These are phyloP conservation scores for Eptesicus fuscus DNA, from an alignment of 2,113 vertebrate species.

Conservation along the genomic window DNA sequence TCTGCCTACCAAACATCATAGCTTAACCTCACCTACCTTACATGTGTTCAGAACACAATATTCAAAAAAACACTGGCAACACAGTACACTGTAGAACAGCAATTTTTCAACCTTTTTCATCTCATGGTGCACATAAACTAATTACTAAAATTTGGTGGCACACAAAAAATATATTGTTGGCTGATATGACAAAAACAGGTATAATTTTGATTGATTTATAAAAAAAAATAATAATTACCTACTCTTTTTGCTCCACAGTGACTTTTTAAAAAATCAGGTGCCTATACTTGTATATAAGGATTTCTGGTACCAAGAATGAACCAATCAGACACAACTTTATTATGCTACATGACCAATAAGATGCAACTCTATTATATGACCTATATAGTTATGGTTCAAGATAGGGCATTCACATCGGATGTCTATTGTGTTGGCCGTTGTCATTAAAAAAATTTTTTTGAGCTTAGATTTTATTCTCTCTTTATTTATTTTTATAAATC, in stretches of 20 bases:
- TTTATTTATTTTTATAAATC: too few relatives aligned
- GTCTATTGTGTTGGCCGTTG: background rate
- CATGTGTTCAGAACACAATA: background rate
- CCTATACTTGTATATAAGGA: too few relatives aligned
- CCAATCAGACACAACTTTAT: too few relatives aligned
- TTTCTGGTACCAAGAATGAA: too few relatives aligned
- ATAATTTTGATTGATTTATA: background rate
- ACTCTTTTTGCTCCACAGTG: background rate
- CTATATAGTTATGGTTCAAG: background rate
- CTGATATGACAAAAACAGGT: background rate
- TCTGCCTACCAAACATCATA: background rate
- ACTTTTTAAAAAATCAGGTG: too few relatives aligned
- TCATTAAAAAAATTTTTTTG: background rate
- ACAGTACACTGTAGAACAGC: background rate
- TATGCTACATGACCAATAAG: background rate
- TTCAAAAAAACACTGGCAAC: background rate
- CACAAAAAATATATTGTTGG: background rate
- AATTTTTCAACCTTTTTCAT: background rate
- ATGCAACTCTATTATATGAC: background rate
- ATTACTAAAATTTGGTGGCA: background rate
- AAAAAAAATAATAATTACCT: background rate
- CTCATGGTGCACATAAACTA: background rate
- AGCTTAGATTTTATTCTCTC: too few relatives aligned
- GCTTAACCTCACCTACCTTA: background rate
- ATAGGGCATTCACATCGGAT: background rate